Evolutionary conservation across 2,113 vertebrate species (phyloP).

Genomic region (Heliornis fulica): DNA sequence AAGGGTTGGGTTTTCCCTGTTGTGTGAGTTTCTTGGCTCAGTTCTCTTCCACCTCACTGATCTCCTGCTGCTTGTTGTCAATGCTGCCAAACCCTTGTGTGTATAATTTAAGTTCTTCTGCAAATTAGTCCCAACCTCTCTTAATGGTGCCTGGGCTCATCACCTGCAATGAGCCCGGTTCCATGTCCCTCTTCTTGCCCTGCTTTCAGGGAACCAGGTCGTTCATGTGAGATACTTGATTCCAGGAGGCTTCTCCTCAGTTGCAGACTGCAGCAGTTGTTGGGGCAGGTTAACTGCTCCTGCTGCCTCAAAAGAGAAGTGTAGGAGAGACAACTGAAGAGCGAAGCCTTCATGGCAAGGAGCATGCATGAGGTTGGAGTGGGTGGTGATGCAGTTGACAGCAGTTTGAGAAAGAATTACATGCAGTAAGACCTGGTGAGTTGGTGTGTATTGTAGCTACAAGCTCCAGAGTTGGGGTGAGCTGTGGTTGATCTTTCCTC

Average conservation of each 20-base stretch:
- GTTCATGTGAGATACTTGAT: background rate
- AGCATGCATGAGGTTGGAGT: background rate
- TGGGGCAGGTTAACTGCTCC: background rate
- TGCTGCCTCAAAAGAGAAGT: background rate
- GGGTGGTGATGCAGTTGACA: background rate
- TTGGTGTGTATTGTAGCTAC: background rate
- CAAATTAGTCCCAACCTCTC: background rate
- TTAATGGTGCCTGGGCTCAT: background rate
- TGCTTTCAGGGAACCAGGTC: background rate
- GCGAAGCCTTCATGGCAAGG: background rate
- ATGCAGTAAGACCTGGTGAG: background rate
- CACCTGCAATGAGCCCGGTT: background rate
- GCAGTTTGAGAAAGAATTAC: background rate
- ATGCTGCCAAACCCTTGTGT: background rate
- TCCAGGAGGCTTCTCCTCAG: background rate
- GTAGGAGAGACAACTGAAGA: background rate
- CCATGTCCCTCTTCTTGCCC: background rate
- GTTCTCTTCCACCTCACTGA: background rate
- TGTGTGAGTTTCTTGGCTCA: background rate
- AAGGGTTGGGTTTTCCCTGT: background rate
- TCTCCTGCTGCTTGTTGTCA: background rate
- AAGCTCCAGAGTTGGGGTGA: background rate
- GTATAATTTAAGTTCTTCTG: background rate
- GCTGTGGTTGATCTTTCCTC: background rate
- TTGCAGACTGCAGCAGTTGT: background rate